Evolutionary conservation across 2,113 vertebrate genomes (phyloP).

Genomic region (Ochotona curzoniae): DNA sequence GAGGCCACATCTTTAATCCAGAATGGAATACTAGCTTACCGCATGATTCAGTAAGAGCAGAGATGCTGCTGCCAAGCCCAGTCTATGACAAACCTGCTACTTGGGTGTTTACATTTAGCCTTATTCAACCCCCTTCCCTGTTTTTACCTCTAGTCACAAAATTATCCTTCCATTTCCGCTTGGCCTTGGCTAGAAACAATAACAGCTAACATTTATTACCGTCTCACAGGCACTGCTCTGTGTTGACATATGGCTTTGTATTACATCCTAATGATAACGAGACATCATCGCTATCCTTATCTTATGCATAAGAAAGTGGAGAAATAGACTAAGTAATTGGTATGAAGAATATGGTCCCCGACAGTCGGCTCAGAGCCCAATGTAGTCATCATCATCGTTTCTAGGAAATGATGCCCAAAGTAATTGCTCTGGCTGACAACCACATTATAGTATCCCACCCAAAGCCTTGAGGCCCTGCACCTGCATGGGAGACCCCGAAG

Average conservation of each 20-base stretch:
- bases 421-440: not conserved
- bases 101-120: not conserved
- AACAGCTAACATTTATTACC: not conserved
- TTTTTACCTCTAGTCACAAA: conserved; percentile 8
- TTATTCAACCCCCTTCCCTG: not conserved
- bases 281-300: not conserved
- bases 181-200: conserved; percentile 31
- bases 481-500: too few species aligned
- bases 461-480: too few species aligned
- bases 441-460: not conserved
- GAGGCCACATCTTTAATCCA: not conserved
- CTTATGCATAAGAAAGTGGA: not conserved
- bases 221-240: not conserved
- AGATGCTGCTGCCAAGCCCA: not conserved
- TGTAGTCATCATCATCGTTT: conserved; percentile 5
- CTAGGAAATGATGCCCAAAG: not conserved
- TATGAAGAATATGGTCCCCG: not conserved
- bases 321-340: conserved; percentile 15
- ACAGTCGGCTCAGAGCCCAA: not conserved
- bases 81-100: not conserved
- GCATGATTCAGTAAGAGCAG: not conserved
- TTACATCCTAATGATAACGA: not conserved
- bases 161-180: not conserved
- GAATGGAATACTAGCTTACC: not conserved
- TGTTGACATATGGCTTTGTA: not conserved